Percentiles rank a stretch among this genome's conserved stretches.
Conservation (phyloP, 2,888 invertebrate species). For the Caenorhabditis japonica region DNA sequence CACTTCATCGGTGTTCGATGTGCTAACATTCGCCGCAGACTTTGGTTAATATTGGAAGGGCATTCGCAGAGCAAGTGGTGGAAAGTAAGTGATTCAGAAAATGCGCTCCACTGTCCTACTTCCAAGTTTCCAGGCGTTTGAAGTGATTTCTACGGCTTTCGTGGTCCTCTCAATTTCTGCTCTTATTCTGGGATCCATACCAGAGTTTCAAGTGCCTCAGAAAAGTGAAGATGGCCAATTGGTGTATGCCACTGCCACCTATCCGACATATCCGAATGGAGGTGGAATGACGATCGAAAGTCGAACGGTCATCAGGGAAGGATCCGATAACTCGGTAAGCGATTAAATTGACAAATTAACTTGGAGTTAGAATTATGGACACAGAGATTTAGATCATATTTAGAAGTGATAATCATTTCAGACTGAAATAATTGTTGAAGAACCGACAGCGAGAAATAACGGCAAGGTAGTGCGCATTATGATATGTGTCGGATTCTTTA, state of each 20-base stretch:
- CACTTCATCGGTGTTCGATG: slow-evolving; percentile 76
- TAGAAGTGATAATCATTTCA: slow-evolving; percentile 25
- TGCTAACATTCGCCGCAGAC: slow-evolving; percentile 70
- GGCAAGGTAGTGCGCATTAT: slow-evolving; percentile 22
- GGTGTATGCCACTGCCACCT: slow-evolving; percentile 67
- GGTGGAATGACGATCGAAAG: slow-evolving; percentile 68
- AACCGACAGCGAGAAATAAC: slow-evolving; percentile 6
- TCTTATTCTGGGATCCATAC: slow-evolving; percentile 75
- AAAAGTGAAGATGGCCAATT: slow-evolving; percentile 60
- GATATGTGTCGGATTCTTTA: slow-evolving; percentile 25
- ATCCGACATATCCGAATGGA: slow-evolving; percentile 74
- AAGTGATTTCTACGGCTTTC: slow-evolving; percentile 76
- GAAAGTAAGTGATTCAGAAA: slow-evolving; percentile 60
- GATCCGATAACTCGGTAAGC: slow-evolving; percentile 61
- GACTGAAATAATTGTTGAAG: slow-evolving; percentile 26
- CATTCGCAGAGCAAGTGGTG: slow-evolving; percentile 75
- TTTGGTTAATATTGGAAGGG: slow-evolving; percentile 75
- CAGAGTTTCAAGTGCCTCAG: slow-evolving; percentile 75
- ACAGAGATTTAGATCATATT: neutral
- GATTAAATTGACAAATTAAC: neutral
- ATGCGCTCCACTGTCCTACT: too few species aligned
- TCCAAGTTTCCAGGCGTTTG: slow-evolving; percentile 63
- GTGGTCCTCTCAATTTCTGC: slow-evolving; percentile 75
- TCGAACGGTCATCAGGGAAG: slow-evolving; percentile 70
- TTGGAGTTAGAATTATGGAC: too few species aligned